Evolutionary conservation across 2,113 vertebrate genomes (phyloP), one percentile per base, ranked within the genome.

Genomic region (Meles meles): DNA sequence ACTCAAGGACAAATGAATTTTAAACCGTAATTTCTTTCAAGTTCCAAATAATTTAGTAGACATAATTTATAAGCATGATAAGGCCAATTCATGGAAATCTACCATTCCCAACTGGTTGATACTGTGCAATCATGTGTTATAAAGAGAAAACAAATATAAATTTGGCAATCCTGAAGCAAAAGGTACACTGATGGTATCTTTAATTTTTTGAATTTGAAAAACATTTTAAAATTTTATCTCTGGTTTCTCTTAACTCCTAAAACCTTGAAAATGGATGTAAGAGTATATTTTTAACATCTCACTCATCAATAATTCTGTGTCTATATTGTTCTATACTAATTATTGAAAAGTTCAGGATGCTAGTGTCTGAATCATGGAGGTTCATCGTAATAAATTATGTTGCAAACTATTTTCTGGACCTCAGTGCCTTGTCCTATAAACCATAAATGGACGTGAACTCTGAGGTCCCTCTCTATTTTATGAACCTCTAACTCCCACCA

Each of bases 181-280:
- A 89, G 20, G 7, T 2, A 72, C 83, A 89, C 9, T 59, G 34
- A 72, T 13, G 3, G 44, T 83, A 72, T 37, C 15, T 39, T 91
- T 85, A 79, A 55, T 42, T 90, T 91, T 95, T 80, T 89, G 59
- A 89, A 42, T 87, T 95, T 67, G 25, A 92, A 93, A 82, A 63
- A 59, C n/a, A 47, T 34, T 69, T 93, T 93, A 91, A 44, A 37
- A 42, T 87, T 87, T 93, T 69, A 3, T 49, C n/a, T 52, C 37
- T 96, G 57, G 17, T 76, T 96, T 96, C 12, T 93, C 37, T 89
- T 57, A 47, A 57, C 80, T 74, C 29, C 21, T 82, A 81, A 52
- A 42, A 82, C 9, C 25, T 93, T 93, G 37, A 87, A 93, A 93
- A n/a, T 57, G 94, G 11, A 7, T 18, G 2, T 34, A 37, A 82